Evolutionary conservation across 2,797 vertebrate species (phyloP).

Genomic region (Helicolenus hilgendorfi): DNA sequence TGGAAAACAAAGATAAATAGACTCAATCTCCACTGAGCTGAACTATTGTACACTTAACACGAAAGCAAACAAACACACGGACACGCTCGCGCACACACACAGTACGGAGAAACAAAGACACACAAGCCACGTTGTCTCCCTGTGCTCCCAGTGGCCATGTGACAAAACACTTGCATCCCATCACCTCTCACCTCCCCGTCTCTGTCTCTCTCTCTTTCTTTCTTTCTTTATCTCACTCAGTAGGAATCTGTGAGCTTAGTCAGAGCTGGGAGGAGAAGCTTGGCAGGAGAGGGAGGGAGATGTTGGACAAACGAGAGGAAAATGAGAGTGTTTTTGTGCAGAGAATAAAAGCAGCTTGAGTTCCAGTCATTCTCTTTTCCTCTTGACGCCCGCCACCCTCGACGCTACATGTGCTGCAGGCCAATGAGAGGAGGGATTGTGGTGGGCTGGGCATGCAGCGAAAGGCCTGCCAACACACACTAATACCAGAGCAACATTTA

Average conservation of each 20-base stretch:
- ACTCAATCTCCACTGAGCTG: constrained; percentile 28
- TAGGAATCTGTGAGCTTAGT: constrained; percentile 80
- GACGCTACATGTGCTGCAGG: constrained; percentile 8
- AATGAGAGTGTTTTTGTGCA: constrained; percentile 62
- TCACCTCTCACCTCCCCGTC: constrained; percentile 68
- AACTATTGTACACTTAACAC: constrained; percentile 51
- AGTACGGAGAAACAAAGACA: constrained; percentile 8
- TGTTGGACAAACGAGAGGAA: constrained; percentile 79
- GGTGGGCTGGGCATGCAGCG: constrained; percentile 34
- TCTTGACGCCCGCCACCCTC: constrained; percentile 48
- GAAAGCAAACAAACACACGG: constrained; percentile 53
- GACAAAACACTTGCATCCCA: constrained; percentile 68
- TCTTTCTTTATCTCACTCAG: constrained; percentile 80
- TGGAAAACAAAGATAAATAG: constrained; percentile 60
- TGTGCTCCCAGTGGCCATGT: constrained; percentile 42
- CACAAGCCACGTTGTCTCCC: constrained; percentile 54
- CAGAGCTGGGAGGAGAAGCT: constrained; percentile 84
- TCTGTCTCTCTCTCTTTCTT: constrained; percentile 11
- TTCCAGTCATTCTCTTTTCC: constrained; percentile 64
- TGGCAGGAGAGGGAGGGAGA: constrained; percentile 72
- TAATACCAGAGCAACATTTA: constrained; percentile 46
- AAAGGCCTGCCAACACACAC: constrained; percentile 53
- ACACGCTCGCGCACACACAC: neutral
- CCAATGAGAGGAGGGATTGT: constrained; percentile 40
- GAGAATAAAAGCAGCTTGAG: constrained; percentile 66